Evolutionary conservation across 2,797 vertebrate species (phyloP).

Genomic region (Rhinogobio ventralis): DNA sequence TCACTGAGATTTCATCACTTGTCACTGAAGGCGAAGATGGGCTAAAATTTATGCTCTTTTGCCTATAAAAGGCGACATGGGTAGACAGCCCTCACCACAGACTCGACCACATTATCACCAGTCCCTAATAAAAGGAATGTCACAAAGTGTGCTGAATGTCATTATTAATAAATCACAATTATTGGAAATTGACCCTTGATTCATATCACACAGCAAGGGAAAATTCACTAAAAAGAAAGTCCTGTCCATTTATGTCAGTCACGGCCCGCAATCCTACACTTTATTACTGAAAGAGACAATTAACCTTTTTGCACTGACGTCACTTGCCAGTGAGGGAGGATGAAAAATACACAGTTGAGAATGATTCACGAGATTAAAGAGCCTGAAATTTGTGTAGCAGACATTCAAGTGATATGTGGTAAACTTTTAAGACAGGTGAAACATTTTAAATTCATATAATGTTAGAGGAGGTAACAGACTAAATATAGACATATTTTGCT

Average conservation of each 20-base stretch:
- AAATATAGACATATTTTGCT: not conserved
- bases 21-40: conserved; percentile 71
- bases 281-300: conserved; percentile 80
- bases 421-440: not conserved
- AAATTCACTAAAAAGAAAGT: conserved; percentile 29
- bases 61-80: conserved; percentile 73
- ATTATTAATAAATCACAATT: conserved; percentile 84
- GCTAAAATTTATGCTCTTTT: conserved; percentile 74
- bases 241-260: conserved; percentile 80
- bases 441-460: not conserved
- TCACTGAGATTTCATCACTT: conserved; percentile 72
- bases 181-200: conserved; percentile 77
- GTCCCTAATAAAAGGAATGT: conserved; percentile 82
- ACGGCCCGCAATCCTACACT: conserved; percentile 73
- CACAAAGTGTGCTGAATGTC: conserved; percentile 80
- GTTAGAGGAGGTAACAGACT: conserved; percentile 15
- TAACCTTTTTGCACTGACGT: conserved; percentile 80
- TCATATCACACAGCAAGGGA: conserved; percentile 68
- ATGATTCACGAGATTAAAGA: conserved; percentile 24
- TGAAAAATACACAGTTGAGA: conserved; percentile 35
- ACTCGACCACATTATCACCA: conserved; percentile 76
- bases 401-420: conserved; percentile 17
- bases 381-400: conserved; percentile 35
- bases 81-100: conserved; percentile 73
- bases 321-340: conserved; percentile 67